These are phyloP conservation scores for Phortica variegata DNA, from an alignment of 1,140 invertebrate species.

Conservation along the genomic window DNA sequence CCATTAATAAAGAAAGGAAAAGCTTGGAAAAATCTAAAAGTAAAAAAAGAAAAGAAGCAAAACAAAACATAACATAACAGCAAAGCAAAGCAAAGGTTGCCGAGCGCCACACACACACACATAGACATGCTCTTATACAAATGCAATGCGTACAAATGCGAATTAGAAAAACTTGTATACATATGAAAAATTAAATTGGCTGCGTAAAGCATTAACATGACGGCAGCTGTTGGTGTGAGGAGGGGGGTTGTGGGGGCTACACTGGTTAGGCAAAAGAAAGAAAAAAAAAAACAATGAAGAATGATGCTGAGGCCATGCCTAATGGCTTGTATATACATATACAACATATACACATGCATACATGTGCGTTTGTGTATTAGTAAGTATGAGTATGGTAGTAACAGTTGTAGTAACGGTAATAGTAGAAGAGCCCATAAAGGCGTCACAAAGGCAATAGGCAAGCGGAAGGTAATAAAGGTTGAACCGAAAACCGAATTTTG, in stretches of 20 bases:
- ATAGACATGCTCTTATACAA: neutral
- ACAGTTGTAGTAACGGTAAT: constrained; percentile 24
- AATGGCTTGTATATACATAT: too few relatives aligned
- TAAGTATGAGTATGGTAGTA: constrained; percentile 4
- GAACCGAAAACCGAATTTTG: too few relatives aligned
- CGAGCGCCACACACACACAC: neutral
- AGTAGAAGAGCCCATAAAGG: constrained; percentile 4
- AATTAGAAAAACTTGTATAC: constrained; percentile 48
- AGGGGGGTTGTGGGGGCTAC: too few relatives aligned
- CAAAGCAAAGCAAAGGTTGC: neutral
- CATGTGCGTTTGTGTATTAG: too few relatives aligned
- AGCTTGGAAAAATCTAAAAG: constrained; percentile 10
- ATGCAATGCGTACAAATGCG: constrained; percentile 32
- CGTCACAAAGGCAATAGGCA: neutral
- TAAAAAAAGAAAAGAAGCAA: constrained; percentile 7
- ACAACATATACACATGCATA: too few relatives aligned
- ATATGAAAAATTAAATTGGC: constrained; percentile 40
- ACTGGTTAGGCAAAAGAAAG: too few relatives aligned
- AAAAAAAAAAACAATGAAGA: too few relatives aligned
- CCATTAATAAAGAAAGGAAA: constrained; percentile 40
- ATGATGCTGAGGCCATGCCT: too few relatives aligned
- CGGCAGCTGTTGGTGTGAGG: too few relatives aligned
- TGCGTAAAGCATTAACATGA: constrained; percentile 7
- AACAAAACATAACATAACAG: neutral
- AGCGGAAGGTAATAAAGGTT: too few relatives aligned